These are phyloP conservation scores for Lapara coniferarum DNA, from an alignment of 2,888 invertebrate species.

Conservation along the genomic window DNA sequence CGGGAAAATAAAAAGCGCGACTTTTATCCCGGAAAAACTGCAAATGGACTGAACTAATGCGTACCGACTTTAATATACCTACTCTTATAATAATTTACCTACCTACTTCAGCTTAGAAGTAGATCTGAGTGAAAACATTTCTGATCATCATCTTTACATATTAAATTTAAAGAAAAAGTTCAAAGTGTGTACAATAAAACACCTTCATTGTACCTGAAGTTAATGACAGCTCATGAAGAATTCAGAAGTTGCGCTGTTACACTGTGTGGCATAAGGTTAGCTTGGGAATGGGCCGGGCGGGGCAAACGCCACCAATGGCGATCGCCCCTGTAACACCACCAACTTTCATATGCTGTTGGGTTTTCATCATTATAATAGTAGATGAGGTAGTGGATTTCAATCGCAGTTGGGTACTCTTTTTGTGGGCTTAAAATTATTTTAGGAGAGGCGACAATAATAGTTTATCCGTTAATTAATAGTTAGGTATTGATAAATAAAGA, in stretches of 20 bases:
- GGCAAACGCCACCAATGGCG: conserved; percentile 34
- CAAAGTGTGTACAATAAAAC: conserved; percentile 32
- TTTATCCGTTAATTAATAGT: too few relatives aligned
- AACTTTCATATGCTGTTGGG: conserved; percentile 20
- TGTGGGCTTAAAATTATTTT: too few relatives aligned
- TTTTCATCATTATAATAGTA: not conserved
- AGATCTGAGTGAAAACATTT: not conserved
- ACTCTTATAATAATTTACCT: too few relatives aligned
- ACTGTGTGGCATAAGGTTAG: conserved; percentile 56
- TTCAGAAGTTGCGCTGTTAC: conserved; percentile 64
- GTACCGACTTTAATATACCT: too few relatives aligned
- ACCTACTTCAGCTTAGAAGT: not conserved
- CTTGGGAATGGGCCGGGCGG: conserved; percentile 31
- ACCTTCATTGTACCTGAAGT: conserved; percentile 38
- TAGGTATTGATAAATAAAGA: too few relatives aligned
- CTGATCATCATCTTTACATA: not conserved
- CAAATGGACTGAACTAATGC: too few relatives aligned
- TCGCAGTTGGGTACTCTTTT: too few relatives aligned
- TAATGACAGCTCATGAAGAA: conserved; percentile 75
- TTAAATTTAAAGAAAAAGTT: not conserved
- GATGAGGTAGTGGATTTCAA: too few relatives aligned
- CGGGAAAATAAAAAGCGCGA: too few relatives aligned
- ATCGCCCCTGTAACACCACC: conserved; percentile 31
- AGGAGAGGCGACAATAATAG: too few relatives aligned
- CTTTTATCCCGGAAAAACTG: too few relatives aligned